These are phyloP conservation scores for Calyptomena viridis DNA, from an alignment of 2,113 vertebrate species.

Conservation along the genomic window DNA sequence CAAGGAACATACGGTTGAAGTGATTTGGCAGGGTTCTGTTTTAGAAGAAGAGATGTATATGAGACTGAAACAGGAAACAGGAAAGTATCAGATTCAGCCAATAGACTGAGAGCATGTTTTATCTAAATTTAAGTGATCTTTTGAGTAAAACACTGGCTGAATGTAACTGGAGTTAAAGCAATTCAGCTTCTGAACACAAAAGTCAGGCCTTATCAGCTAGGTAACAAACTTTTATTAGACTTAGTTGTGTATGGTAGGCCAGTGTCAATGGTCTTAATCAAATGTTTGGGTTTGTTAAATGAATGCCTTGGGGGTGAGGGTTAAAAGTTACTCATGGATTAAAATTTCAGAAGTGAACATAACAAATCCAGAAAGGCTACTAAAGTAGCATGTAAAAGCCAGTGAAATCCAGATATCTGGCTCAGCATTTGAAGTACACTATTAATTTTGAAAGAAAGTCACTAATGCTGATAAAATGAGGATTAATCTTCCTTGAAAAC, in stretches of 20 bases:
- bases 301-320: background rate
- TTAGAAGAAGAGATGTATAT: background rate
- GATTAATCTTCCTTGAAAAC: background rate
- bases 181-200: background rate
- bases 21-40: background rate
- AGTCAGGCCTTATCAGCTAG: background rate
- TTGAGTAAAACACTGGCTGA: background rate
- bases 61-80: background rate
- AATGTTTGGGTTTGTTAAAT: background rate
- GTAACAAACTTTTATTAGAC: background rate
- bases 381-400: background rate
- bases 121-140: conserved; percentile 7
- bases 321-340: background rate
- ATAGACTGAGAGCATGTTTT: background rate
- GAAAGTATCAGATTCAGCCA: background rate
- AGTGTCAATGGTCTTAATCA: background rate
- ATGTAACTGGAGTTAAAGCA: background rate
- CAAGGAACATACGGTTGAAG: conserved; percentile 36
- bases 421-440: background rate
- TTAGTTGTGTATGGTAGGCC: background rate
- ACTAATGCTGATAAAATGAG: background rate
- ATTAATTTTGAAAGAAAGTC: background rate
- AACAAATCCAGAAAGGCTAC: background rate
- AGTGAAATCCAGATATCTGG: background rate
- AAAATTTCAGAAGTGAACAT: background rate